A percentile compares a stretch with the other conserved stretches of the same genome.
phyloP scores from a whole-genome alignment of 2,113 vertebrate species.

The Onychostoma macrolepis region DNA sequence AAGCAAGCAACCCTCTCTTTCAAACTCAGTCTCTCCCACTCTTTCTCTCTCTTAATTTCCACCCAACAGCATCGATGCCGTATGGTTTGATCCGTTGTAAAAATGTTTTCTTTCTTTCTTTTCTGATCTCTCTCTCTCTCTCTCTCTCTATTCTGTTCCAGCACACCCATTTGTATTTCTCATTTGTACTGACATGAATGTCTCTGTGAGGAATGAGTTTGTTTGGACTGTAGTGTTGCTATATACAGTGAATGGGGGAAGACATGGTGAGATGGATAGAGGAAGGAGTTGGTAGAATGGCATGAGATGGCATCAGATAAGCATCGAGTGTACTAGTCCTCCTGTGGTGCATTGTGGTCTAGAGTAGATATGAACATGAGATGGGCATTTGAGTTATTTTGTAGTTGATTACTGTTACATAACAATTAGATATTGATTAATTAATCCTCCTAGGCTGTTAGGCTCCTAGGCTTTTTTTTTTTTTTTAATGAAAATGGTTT shows the following conservation, averaged over 20 bases:
- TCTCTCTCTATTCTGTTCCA: conserved; percentile 1
- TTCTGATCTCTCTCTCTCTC: background rate
- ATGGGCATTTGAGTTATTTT: background rate
- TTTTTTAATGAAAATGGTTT: too few relatives aligned
- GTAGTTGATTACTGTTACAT: background rate
- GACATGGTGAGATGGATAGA: background rate
- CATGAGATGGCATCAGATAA: background rate
- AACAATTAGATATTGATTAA: background rate
- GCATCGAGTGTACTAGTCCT: background rate
- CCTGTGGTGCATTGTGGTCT: background rate
- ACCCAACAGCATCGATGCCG: conserved; percentile 39
- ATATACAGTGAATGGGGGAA: background rate
- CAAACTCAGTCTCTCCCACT: conserved; percentile 10
- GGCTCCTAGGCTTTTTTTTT: background rate
- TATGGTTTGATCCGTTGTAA: conserved; percentile 46
- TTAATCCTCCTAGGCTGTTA: too few relatives aligned
- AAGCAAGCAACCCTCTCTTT: conserved; percentile 70
- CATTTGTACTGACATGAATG: background rate
- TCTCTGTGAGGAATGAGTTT: background rate
- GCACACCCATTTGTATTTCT: conserved; percentile 9
- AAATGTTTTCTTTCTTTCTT: background rate
- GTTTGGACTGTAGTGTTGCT: background rate
- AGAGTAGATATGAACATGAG: background rate
- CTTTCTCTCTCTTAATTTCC: conserved; percentile 6
- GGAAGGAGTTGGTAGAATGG: background rate